Evolutionary conservation across 2,113 vertebrate genomes (phyloP), one percentile per base, ranked within the genome.

Genomic region (Oriolus oriolus): DNA sequence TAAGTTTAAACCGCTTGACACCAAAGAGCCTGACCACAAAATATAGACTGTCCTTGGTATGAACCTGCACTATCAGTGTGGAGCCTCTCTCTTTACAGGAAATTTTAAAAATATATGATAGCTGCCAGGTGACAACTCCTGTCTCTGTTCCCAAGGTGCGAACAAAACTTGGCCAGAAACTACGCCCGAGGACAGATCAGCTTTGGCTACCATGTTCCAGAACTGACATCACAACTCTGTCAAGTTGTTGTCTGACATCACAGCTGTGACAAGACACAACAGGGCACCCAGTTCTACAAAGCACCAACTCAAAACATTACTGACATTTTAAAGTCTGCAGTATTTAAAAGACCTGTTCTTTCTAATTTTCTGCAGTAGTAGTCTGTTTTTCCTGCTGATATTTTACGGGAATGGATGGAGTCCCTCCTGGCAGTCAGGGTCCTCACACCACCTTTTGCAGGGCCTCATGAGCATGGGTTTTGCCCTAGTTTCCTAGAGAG

Each of bases 91-190:
- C 16, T 73, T 45, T 50, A 64, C 21, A 42, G 35, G 5, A 53
- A 9, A 1, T 27, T 74, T 83, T 64, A 26, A 0, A 1, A 2
- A 61, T 41, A 35, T 19, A 1, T 33, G 28, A 41, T 21, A 63
- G 1, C 19, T 77, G 7, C 9, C 15, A 35, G 28, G 35, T 37
- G 44, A n/a, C 33, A 45, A 13, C 16, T 66, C 15, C 6, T 64
- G 22, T 45, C 19, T 71, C 21, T 77, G 10, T 59, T 87, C 52
- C 61, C 37, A 80, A 61, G 14, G 5, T 30, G 13, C 37, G 31
- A 66, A 66, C 7, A 37, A 75, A 75, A 18, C 11, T 37, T 49
- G 13, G 20, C 30, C 45, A 59, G 20, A 73, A 88, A 10, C 2
- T 10, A 8, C 12, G 7, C 13, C 19, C 35, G 56, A 63, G 66